Evolutionary conservation across 92 coral and sea anemone species (phyloP).

Genomic region (Diadumene lineata): DNA sequence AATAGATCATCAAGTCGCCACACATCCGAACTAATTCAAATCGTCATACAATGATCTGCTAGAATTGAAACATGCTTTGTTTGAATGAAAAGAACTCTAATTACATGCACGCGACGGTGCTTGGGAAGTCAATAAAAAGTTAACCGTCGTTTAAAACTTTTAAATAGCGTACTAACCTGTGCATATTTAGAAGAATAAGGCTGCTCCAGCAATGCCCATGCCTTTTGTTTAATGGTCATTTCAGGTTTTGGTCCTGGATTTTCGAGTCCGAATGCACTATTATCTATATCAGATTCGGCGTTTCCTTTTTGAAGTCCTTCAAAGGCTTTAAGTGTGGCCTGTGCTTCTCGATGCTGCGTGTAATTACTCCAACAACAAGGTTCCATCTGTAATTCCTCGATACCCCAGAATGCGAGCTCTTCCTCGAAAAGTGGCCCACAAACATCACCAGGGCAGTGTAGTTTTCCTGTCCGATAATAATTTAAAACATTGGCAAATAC

Average conservation of each 20-base stretch:
- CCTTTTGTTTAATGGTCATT: constrained; percentile 42
- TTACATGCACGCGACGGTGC: not conserved
- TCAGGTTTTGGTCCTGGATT: constrained; percentile 28
- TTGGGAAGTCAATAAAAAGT: constrained; percentile 9
- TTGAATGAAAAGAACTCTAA: not conserved
- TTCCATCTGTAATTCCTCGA: constrained; percentile 98
- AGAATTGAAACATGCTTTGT: too few relatives aligned
- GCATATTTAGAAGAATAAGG: constrained; percentile 97
- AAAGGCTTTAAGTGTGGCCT: constrained; percentile 88
- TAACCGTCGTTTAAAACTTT: not conserved
- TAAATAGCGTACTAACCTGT: constrained; percentile 81
- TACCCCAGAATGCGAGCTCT: constrained; percentile 96
- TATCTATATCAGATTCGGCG: constrained; percentile 78
- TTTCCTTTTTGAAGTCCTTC: constrained; percentile 83
- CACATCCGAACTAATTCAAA: not conserved
- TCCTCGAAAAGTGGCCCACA: constrained; percentile 98
- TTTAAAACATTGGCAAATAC: constrained; percentile 85
- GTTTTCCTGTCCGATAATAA: constrained; percentile 97
- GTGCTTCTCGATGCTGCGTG: constrained; percentile 96
- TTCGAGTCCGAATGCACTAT: constrained; percentile 52
- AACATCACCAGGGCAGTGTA: constrained; percentile 96
- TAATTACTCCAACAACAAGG: constrained; percentile 99
- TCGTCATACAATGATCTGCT: too few relatives aligned
- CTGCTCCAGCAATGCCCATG: constrained; percentile 91
- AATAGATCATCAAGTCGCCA: not conserved